phyloP scores from a whole-genome alignment of 2,888 invertebrate genomes.

The Nemurella pictetii region DNA sequence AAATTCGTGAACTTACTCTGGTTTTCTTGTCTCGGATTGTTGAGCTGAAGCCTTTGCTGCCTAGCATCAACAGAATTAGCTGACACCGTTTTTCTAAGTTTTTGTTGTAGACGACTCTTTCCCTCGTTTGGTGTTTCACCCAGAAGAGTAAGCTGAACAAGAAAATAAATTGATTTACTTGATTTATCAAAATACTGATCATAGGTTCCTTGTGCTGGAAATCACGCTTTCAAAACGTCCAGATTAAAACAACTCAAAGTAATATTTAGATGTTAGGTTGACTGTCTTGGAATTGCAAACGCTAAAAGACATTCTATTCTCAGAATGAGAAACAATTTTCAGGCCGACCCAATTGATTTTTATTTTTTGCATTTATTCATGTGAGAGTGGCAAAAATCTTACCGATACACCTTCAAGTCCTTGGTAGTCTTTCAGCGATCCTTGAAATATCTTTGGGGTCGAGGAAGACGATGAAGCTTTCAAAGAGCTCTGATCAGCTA shows the following conservation, averaged over 20 bases:
- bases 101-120: not conserved
- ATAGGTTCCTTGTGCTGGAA: too few relatives aligned
- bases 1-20: not conserved
- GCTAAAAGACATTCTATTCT: too few relatives aligned
- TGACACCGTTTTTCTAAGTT: not conserved
- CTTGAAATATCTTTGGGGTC: slow-evolving; percentile 43
- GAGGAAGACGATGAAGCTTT: slow-evolving; percentile 34
- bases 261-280: too few relatives aligned
- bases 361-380: not conserved
- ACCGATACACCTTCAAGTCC: slow-evolving; percentile 45
- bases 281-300: too few relatives aligned
- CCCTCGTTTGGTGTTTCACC: not conserved
- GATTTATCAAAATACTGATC: not conserved
- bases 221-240: too few relatives aligned
- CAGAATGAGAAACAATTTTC: too few relatives aligned
- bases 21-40: not conserved
- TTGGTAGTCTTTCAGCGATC: slow-evolving; percentile 45
- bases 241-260: too few relatives aligned
- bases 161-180: not conserved
- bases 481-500: slow-evolving; percentile 38
- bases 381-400: too few relatives aligned
- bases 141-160: not conserved
- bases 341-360: not conserved
- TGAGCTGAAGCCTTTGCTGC: not conserved
- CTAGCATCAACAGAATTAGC: not conserved